Evolutionary conservation across 2,797 vertebrate genomes (phyloP).

Genomic region (Podarcis siculus): DNA sequence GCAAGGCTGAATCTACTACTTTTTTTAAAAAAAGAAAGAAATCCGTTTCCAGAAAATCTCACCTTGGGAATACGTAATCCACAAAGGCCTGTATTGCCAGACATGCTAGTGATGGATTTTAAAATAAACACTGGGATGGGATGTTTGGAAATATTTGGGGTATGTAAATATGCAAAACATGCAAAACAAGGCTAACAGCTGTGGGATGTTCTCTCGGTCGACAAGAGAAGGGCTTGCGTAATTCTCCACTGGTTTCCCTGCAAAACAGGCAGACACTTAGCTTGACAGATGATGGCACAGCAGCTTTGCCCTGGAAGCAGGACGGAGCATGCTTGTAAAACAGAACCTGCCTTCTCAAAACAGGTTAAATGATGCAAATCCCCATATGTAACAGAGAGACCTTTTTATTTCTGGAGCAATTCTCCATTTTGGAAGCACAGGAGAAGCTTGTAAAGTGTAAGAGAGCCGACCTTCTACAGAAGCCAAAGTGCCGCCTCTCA

Average conservation of each 20-base stretch:
- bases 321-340: background rate
- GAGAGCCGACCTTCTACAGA: background rate
- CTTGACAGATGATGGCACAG: conserved; percentile 41
- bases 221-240: conserved; percentile 66
- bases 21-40: conserved; percentile 58
- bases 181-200: conserved; percentile 77
- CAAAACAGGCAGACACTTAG: conserved; percentile 46
- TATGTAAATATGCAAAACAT: conserved; percentile 81
- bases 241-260: conserved; percentile 59
- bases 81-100: conserved; percentile 69
- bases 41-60: conserved; percentile 45
- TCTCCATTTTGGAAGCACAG: background rate
- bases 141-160: conserved; percentile 78
- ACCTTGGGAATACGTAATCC: conserved; percentile 64
- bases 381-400: background rate
- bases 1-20: background rate
- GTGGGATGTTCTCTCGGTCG: conserved; percentile 66
- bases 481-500: background rate
- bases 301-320: background rate
- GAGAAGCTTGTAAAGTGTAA: background rate
- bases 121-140: conserved; percentile 75
- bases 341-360: background rate
- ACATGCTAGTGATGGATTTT: conserved; percentile 70
- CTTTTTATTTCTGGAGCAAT: accelerated
- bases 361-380: background rate